Conservation (phyloP, 2,113 vertebrate species). For the Labeo rohita region DNA sequence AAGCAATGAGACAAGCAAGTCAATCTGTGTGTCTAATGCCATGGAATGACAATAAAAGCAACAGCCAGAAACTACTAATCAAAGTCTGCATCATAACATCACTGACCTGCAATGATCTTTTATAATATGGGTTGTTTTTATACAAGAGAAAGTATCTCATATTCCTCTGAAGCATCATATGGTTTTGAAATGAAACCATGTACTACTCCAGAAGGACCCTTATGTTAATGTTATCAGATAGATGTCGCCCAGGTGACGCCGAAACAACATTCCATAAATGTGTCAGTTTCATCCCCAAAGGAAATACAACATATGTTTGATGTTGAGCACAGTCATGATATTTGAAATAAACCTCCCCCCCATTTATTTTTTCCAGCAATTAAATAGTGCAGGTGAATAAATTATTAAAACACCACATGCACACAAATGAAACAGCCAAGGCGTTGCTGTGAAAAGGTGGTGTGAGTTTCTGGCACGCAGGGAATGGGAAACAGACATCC, state of each 20-base stretch:
- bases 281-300: not conserved
- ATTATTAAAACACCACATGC: slow-evolving; percentile 14
- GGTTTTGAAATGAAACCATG: not conserved
- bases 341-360: not conserved
- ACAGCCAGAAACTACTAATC: slow-evolving; percentile 19
- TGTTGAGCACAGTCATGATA: not conserved
- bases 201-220: not conserved
- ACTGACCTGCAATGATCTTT: not conserved
- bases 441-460: not conserved
- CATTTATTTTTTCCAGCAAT: slow-evolving; percentile 21
- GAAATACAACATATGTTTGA: not conserved
- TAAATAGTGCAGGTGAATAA: slow-evolving; percentile 10
- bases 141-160: not conserved
- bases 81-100: not conserved
- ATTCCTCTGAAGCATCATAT: not conserved
- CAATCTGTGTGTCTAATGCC: not conserved
- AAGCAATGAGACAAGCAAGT: not conserved
- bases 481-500: slow-evolving; percentile 54
- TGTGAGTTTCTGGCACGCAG: slow-evolving; percentile 21
- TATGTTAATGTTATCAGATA: slow-evolving; percentile 9
- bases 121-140: not conserved
- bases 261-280: slow-evolving; percentile 35
- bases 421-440: not conserved
- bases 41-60: slow-evolving; percentile 35
- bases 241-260: not conserved